Percentiles rank a stretch among this genome's conserved stretches.
Evolutionary conservation across 2,113 vertebrate genomes (phyloP).

Genomic region (Noturus placidus): DNA sequence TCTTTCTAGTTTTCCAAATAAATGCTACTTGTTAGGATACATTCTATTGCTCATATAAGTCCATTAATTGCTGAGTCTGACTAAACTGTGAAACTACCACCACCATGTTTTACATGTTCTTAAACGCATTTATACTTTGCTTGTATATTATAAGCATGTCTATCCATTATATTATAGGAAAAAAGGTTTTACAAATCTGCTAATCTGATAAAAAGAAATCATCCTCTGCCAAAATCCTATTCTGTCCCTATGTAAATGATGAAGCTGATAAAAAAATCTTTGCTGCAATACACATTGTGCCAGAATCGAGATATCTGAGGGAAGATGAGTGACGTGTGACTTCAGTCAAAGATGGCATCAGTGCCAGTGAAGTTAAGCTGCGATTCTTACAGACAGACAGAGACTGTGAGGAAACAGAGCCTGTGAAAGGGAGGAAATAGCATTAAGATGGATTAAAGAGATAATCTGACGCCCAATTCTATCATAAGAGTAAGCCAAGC

Average conservation of each 20-base stretch:
- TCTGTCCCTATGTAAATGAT: not conserved
- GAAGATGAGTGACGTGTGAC: not conserved
- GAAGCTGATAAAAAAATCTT: not conserved
- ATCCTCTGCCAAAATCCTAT: not conserved
- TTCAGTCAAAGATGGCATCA: not conserved
- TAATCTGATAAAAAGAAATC: not conserved
- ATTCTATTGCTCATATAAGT: not conserved
- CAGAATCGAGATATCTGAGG: not conserved
- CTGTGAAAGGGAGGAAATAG: not conserved
- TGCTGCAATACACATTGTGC: not conserved
- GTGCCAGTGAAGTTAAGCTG: slow-evolving; percentile 21
- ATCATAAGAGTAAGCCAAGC: slow-evolving; percentile 25
- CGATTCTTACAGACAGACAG: slow-evolving; percentile 13
- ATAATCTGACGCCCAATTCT: slow-evolving; percentile 32
- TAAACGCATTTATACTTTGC: not conserved
- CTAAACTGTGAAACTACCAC: not conserved
- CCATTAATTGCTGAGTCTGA: not conserved
- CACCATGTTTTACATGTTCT: not conserved
- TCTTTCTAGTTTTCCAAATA: not conserved
- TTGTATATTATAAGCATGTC: not conserved
- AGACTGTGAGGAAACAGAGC: not conserved
- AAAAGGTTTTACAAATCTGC: not conserved
- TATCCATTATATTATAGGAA: not conserved
- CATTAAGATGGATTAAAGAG: slow-evolving; percentile 37
- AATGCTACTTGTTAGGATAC: not conserved